Evolutionary conservation across 1,140 invertebrate genomes (phyloP).

Genomic region (Mya arenaria): DNA sequence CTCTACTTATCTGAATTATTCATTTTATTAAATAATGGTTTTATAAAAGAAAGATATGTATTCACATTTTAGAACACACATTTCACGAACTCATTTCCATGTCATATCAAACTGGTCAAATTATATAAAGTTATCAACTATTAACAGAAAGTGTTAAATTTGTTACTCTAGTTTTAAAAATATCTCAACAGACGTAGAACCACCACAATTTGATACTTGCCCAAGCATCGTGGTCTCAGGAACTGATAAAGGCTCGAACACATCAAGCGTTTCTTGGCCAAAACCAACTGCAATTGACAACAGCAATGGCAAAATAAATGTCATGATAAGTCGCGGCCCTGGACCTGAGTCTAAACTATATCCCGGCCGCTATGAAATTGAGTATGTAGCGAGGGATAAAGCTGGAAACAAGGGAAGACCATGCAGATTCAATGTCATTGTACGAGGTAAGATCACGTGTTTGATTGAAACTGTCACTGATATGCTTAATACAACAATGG

Average conservation of each 20-base stretch:
- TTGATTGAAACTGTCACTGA: too few relatives aligned
- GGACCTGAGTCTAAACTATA: neutral
- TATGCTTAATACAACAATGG: too few relatives aligned
- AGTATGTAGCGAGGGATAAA: neutral
- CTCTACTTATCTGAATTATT: too few relatives aligned
- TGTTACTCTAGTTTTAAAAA: too few relatives aligned
- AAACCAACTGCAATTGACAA: neutral
- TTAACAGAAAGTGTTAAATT: too few relatives aligned
- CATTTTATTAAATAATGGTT: too few relatives aligned
- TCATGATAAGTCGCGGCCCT: neutral
- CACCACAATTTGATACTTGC: neutral
- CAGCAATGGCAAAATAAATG: neutral
- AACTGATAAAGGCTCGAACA: neutral
- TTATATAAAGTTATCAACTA: too few relatives aligned
- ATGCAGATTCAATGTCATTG: neutral
- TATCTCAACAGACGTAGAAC: conserved; percentile 28
- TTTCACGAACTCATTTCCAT: too few relatives aligned
- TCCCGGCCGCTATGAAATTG: neutral
- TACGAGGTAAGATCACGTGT: neutral
- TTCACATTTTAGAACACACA: too few relatives aligned
- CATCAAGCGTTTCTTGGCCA: neutral
- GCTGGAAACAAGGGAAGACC: neutral
- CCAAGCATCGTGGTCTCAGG: neutral
- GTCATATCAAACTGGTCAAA: too few relatives aligned
- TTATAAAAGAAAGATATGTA: too few relatives aligned